These are phyloP conservation scores for Cotesia chilonis DNA, from an alignment of 1,140 invertebrate species.

Conservation along the genomic window DNA sequence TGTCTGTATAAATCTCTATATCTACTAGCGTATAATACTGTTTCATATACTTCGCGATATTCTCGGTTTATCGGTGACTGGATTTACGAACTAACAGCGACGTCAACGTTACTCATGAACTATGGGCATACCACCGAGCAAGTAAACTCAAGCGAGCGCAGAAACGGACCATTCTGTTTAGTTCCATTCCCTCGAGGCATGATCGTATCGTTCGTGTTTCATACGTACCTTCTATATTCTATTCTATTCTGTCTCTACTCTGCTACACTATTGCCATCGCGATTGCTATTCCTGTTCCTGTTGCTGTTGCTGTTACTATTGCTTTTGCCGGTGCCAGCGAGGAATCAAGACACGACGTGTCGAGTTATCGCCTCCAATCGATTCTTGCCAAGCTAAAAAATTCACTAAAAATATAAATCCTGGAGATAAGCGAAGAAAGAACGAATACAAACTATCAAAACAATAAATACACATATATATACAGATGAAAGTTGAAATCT, in stretches of 20 bases:
- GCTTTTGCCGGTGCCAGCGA: background rate
- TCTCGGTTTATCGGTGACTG: slow-evolving; percentile 34
- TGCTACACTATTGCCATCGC: background rate
- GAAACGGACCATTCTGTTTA: too few species aligned
- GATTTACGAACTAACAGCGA: slow-evolving; percentile 27
- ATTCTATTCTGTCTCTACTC: background rate
- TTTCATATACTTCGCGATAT: slow-evolving; percentile 26
- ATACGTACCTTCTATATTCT: slow-evolving; percentile 11
- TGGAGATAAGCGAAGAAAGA: slow-evolving; percentile 1
- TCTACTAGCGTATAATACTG: background rate
- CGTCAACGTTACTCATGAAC: slow-evolving; percentile 34
- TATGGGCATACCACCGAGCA: slow-evolving; percentile 19
- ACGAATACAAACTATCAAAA: too few species aligned
- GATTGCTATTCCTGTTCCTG: too few species aligned
- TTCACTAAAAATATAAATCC: background rate
- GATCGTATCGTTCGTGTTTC: slow-evolving; percentile 35
- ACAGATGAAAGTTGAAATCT: background rate
- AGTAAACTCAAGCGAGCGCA: too few species aligned
- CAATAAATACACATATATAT: background rate
- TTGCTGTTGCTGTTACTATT: background rate
- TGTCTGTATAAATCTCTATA: background rate
- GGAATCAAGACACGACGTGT: slow-evolving; percentile 28
- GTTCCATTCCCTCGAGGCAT: slow-evolving; percentile 32
- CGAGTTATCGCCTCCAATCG: slow-evolving; percentile 34
- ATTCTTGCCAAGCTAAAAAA: slow-evolving; percentile 9